Conservation (phyloP, 2,888 invertebrate genomes). For the Cosmorhoe ocellata region DNA sequence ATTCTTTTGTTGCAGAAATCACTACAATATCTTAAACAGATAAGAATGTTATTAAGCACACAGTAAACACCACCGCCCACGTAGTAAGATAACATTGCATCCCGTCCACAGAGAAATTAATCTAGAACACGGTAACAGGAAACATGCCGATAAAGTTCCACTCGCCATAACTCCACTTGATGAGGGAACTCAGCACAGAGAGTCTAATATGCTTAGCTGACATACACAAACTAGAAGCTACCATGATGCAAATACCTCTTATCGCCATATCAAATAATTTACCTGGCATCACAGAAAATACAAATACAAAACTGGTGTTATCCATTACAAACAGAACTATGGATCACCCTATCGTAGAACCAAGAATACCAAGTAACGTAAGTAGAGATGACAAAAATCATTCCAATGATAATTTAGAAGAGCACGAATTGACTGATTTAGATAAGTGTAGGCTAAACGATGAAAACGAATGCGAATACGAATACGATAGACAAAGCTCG, state of each 20-base stretch:
- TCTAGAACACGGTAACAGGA: constrained; percentile 72
- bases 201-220: constrained; percentile 68
- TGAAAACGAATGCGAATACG: constrained; percentile 53
- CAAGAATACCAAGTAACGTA: constrained; percentile 43
- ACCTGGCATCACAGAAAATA: constrained; percentile 23
- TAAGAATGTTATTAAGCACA: constrained; percentile 76
- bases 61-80: constrained; percentile 72
- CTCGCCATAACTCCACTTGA: constrained; percentile 43
- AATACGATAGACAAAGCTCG: constrained; percentile 54
- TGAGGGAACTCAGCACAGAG: constrained; percentile 33
- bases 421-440: constrained; percentile 70
- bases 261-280: constrained; percentile 23
- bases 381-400: constrained; percentile 54
- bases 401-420: constrained; percentile 68
- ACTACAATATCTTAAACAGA: constrained; percentile 72
- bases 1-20: constrained; percentile 76
- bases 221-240: constrained; percentile 44
- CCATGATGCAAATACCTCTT: constrained; percentile 38
- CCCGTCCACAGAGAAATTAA: constrained; percentile 74
- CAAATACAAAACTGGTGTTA: constrained; percentile 22
- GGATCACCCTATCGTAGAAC: constrained; percentile 21
- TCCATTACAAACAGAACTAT: constrained; percentile 21
- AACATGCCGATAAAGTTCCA: constrained; percentile 63
- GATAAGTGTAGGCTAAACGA: constrained; percentile 66
- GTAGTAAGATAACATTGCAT: constrained; percentile 67